phyloP scores from a whole-genome alignment of 2,888 invertebrate genomes.

The Drosophila barbarae region DNA sequence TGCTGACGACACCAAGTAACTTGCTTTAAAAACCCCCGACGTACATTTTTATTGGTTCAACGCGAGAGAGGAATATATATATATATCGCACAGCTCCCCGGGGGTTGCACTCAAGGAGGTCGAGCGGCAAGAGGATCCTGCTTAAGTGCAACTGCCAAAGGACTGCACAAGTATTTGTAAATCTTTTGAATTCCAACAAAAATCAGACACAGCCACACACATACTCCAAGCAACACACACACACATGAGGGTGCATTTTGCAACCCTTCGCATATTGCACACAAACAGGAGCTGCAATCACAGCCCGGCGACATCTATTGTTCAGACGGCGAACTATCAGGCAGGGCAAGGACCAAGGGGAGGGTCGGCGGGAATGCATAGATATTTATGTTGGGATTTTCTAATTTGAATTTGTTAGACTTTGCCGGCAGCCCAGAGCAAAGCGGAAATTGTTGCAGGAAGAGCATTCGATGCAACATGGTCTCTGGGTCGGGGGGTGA shows the following conservation, averaged over 20 bases:
- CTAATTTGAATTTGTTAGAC: conserved; percentile 70
- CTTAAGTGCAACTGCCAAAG: conserved; percentile 67
- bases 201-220: conserved; percentile 53
- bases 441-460: conserved; percentile 70
- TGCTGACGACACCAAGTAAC: conserved; percentile 65
- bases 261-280: conserved; percentile 56
- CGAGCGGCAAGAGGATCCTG: conserved; percentile 44
- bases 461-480: conserved; percentile 56
- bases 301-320: conserved; percentile 69
- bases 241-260: conserved; percentile 66
- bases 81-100: conserved; percentile 17
- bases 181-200: conserved; percentile 72
- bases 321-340: conserved; percentile 58
- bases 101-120: conserved; percentile 66
- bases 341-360: not conserved
- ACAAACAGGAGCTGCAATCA: conserved; percentile 54
- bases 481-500: conserved; percentile 28
- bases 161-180: conserved; percentile 69
- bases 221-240: conserved; percentile 12
- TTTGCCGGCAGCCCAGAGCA: conserved; percentile 58
- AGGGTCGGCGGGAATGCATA: conserved; percentile 47
- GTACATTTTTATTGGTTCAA: conserved; percentile 76
- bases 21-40: conserved; percentile 58
- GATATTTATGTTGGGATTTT: conserved; percentile 71
- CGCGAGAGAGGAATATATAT: conserved; percentile 23